Evolutionary conservation across 2,113 vertebrate genomes (phyloP).

Genomic region (Oreochromis niloticus): DNA sequence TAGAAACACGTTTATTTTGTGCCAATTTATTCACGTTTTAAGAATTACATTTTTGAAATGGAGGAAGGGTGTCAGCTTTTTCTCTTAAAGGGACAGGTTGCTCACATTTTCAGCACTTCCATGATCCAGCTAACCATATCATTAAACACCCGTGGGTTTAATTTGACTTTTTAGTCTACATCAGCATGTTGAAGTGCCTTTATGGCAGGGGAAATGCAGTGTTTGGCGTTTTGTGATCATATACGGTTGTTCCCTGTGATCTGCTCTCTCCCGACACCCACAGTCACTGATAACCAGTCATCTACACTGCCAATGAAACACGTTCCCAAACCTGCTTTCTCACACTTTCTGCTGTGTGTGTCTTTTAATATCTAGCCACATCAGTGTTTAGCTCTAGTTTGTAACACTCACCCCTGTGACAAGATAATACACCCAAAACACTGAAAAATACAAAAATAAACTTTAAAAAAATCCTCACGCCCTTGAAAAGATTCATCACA

Average conservation of each 20-base stretch:
- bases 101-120: not conserved
- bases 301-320: not conserved
- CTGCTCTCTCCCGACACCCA: not conserved
- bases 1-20: not conserved
- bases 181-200: not conserved
- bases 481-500: not conserved
- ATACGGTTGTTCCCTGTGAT: not conserved
- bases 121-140: not conserved
- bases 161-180: not conserved
- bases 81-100: conserved; percentile 50
- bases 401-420: not conserved
- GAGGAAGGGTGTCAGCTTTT: conserved; percentile 5
- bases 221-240: not conserved
- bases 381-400: not conserved
- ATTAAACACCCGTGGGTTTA: not conserved
- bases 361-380: not conserved
- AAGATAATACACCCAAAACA: not conserved
- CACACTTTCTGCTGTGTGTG: not conserved
- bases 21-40: not conserved
- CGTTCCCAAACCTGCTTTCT: not conserved
- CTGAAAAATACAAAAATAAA: not conserved
- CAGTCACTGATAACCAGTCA: not conserved
- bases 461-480: not conserved
- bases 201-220: not conserved
- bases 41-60: not conserved